Percentiles rank a stretch among this genome's conserved stretches.
Conservation (phyloP, 2,888 invertebrate genomes). For the Seira sanloemensis region DNA sequence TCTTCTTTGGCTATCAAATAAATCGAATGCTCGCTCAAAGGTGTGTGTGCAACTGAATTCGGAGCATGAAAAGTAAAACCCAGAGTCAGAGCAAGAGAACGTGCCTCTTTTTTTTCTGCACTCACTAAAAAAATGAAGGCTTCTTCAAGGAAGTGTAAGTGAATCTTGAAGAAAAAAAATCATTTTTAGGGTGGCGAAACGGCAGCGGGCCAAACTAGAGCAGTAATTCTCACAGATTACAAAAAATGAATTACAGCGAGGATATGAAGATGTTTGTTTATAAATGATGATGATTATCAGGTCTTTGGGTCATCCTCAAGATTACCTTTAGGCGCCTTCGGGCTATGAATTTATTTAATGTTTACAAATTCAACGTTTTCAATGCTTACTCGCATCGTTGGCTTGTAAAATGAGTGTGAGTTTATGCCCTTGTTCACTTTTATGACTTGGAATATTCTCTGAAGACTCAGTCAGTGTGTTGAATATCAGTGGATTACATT, state of each 20-base stretch:
- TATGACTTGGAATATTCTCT: background rate
- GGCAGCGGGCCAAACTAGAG: background rate
- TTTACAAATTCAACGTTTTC: conserved; percentile 29
- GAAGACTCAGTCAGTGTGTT: background rate
- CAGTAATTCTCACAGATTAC: background rate
- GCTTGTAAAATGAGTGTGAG: background rate
- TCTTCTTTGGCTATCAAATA: background rate
- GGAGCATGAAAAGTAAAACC: conserved; percentile 4
- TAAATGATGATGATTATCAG: conserved; percentile 47
- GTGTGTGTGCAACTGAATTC: background rate
- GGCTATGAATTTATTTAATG: background rate
- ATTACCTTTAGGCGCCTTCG: background rate
- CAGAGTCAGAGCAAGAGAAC: background rate
- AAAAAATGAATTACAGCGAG: background rate
- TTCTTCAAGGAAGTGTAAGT: background rate
- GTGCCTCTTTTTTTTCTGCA: background rate
- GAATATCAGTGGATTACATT: too few relatives aligned
- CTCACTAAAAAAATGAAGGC: too few relatives aligned
- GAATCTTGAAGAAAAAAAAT: background rate
- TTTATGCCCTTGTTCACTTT: background rate
- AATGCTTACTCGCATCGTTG: conserved; percentile 36
- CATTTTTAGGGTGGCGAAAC: background rate
- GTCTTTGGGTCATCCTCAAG: conserved; percentile 58
- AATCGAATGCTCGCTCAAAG: too few relatives aligned
- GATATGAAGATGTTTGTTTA: conserved; percentile 16